phyloP scores from a whole-genome alignment of 2,888 invertebrate genomes.

The Eurytoma adleriae region DNA sequence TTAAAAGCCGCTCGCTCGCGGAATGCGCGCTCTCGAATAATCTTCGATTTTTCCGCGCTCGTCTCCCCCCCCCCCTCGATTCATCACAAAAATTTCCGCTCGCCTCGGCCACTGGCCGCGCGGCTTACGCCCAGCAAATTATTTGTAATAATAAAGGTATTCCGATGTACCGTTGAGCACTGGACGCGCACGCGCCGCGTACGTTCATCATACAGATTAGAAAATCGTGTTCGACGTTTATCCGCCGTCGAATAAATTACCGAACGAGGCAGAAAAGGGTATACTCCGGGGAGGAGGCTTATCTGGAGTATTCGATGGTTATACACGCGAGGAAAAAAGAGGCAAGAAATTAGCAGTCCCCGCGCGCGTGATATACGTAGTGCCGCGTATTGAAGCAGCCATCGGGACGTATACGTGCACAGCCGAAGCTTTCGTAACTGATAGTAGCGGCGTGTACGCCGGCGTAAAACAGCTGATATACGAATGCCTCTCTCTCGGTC shows the following conservation, averaged over 20 bases:
- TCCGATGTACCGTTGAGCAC: neutral
- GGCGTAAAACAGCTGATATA: conserved; percentile 35
- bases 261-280: neutral
- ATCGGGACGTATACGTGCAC: neutral
- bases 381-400: neutral
- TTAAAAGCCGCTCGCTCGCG: conserved; percentile 1
- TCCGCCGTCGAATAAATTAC: neutral
- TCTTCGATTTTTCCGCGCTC: conserved; percentile 15
- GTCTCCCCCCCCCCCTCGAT: neutral
- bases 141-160: conserved; percentile 18
- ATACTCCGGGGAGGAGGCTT: neutral
- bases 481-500: neutral
- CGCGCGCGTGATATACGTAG: neutral
- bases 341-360: neutral
- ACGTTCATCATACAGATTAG: conserved; percentile 8
- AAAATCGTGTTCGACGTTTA: conserved; percentile 8
- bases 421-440: conserved; percentile 29
- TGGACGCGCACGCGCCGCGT: neutral
- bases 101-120: neutral
- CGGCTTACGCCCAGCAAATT: neutral
- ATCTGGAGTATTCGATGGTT: conserved; percentile 5
- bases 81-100: conserved; percentile 3
- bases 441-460: conserved; percentile 11
- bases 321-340: neutral
- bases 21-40: conserved; percentile 12